These are phyloP conservation scores for Nixonia krombeini DNA, from an alignment of 1,140 invertebrate species.

Conservation along the genomic window DNA sequence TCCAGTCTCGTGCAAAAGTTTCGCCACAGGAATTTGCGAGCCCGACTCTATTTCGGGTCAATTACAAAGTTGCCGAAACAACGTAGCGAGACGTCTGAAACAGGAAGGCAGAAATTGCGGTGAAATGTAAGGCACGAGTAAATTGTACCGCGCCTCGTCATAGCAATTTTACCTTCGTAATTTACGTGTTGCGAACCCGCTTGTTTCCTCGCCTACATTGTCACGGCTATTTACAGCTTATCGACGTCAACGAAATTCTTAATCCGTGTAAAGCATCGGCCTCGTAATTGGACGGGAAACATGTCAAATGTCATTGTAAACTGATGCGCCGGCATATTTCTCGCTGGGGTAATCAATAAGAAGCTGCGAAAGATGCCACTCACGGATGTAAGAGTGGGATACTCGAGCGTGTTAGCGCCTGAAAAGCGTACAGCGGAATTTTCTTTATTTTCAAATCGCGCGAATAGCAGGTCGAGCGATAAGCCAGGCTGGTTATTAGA, in stretches of 20 bases:
- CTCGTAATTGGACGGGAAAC: no score
- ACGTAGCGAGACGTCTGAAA: constrained; percentile 11
- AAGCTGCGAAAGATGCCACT: constrained; percentile 6
- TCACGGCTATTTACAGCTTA: no score
- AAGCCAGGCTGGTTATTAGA: constrained; percentile 34
- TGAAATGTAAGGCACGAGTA: constrained; percentile 23
- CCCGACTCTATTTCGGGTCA: constrained; percentile 59
- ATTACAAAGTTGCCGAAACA: constrained; percentile 54
- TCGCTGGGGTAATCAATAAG: constrained; percentile 18
- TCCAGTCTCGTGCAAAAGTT: constrained; percentile 58
- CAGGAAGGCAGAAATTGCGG: constrained; percentile 21
- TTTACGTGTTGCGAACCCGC: no score
- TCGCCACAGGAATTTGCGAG: constrained; percentile 61
- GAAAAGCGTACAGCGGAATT: neutral
- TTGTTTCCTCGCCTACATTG: no score
- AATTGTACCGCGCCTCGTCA: neutral
- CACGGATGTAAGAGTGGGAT: no score
- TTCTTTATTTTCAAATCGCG: neutral
- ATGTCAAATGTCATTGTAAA: constrained; percentile 18
- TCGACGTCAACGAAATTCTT: no score
- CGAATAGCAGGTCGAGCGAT: no score
- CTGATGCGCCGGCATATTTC: constrained; percentile 33
- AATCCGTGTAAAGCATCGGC: no score
- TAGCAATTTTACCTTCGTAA: neutral
- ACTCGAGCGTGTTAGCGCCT: no score